These are phyloP conservation scores for Athrips mouffetella DNA, from an alignment of 2,888 invertebrate genomes.

Conservation along the genomic window DNA sequence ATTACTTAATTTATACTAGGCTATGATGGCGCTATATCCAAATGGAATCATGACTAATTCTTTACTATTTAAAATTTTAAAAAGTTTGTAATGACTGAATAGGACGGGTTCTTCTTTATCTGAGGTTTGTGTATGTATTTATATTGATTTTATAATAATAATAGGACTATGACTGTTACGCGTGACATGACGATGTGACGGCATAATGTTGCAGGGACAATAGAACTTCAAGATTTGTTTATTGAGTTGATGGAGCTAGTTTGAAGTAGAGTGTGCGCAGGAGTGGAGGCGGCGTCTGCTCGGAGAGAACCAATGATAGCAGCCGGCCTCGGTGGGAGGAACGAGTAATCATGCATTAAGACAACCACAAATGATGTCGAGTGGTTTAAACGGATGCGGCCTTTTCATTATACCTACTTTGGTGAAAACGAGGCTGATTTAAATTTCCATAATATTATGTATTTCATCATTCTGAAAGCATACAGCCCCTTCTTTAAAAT, in stretches of 20 bases:
- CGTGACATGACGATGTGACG: conserved; percentile 57
- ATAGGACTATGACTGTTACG: conserved; percentile 52
- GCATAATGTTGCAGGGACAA: conserved; percentile 68
- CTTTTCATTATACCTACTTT: conserved; percentile 29
- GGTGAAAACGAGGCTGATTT: too few species aligned
- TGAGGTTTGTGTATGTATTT: too few species aligned
- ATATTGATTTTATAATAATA: too few species aligned
- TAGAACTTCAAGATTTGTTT: conserved; percentile 74
- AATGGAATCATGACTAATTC: too few species aligned
- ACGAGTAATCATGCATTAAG: conserved; percentile 67
- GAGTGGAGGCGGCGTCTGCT: conserved; percentile 69
- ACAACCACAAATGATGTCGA: conserved; percentile 43
- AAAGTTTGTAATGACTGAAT: too few species aligned
- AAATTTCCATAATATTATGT: too few species aligned
- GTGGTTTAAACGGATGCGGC: conserved; percentile 53
- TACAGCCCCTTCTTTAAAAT: too few species aligned
- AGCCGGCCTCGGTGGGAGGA: conserved; percentile 63
- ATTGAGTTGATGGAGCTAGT: conserved; percentile 74
- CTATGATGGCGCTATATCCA: too few species aligned
- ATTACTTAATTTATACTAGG: too few species aligned
- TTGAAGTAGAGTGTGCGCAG: conserved; percentile 67
- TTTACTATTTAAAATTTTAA: too few species aligned
- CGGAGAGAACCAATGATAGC: conserved; percentile 64
- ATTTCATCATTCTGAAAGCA: too few species aligned
- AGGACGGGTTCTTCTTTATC: too few species aligned